Evolutionary conservation across 1,140 invertebrate species (phyloP), one percentile per base, ranked within the genome.

Genomic region (Fopius arisanus): DNA sequence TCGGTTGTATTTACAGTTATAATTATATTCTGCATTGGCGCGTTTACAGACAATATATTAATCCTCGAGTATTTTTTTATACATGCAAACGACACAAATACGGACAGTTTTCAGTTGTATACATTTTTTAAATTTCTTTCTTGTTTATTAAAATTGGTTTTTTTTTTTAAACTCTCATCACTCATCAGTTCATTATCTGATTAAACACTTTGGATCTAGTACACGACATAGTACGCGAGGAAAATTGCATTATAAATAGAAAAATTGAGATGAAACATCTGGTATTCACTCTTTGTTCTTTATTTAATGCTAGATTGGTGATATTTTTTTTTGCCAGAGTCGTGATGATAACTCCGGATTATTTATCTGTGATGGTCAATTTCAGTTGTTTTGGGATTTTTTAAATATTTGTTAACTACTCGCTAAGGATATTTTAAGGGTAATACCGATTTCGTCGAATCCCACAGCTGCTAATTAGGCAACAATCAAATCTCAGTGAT

Each of bases 151-250:
- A 70, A 68, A 54, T 54, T 69, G 33, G 41, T 43, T 66, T 70
- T 31, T 70, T 26, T 43, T 37, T 74, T 41, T 73, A n/a, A 33
- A 59, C 9, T 62, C 31, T 40, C 40, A n/a, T 59, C 67, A n/a
- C 21, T 68, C n/a, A 31, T 41, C 23, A 37, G 12, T 40, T 59
- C 43, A 31, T 73, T 31, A 71, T 19, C 19, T 71, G 5, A 63
- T 33, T 71, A 71, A 59, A 65, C 37, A 59, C 68, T 71, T 71
- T 71, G 69, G 59, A 63, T 71, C 21, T 65, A 59, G 48, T 70
- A 59, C 51, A 23, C 23, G 19, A 69, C 51, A 40, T 40, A 37
- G 28, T 70, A 70, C 54, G 48, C 28, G 51, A 63, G 33, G 23
- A 65, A 71, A 68, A 68, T 41, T 63, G 19, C 21, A 63, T 43